Evolutionary conservation across 2,888 invertebrate genomes (phyloP), one percentile per base, ranked within the genome.

Genomic region (Agonopterix subpropinquella): DNA sequence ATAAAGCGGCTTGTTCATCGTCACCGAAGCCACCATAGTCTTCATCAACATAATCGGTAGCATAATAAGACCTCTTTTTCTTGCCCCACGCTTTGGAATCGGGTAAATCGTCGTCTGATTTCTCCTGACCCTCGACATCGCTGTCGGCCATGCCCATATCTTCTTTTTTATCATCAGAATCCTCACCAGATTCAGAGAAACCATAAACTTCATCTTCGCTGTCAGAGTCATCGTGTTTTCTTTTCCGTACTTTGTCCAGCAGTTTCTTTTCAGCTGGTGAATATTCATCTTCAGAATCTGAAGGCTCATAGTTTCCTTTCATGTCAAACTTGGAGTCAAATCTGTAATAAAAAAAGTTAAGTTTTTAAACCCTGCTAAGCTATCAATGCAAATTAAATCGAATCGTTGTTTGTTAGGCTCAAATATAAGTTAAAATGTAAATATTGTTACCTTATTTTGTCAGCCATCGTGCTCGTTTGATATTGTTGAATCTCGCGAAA

Each of bases 21-120:
- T 81, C 71, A 41, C 91, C 92, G 67, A 85, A 89, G 58, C 93
- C 92, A 44, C 93, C 91, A 86, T 94, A 96, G 79, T 97, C 96
- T 64, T 93, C 92, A 86, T 97, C 97, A 11, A 96, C 92, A 79
- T 95, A 96, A 84, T 97, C 97, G 0, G 96, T 95, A 47, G 94
- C 92, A 80, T 97, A 97, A 74, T 92, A 98, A 37, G 91, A 89
- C 51, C 88, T 90, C 63, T 94, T 94, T 58, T 93, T 93, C 67
- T 92, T 93, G 44, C 98, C 98, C 98, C 98, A 98, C 13, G 96
- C 96, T 79, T 94, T 93, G 2, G 92, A 89, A 75, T 96, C 92
- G 0, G 96, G 96, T 55, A 96, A 82, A 65, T 92, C 91, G 71
- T 92, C 92, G 64, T 93, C 92, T 28, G 90, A 89, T 54, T 91